Evolutionary conservation across 2,888 invertebrate genomes (phyloP), one percentile per base, ranked within the genome.

Genomic region (Scrobipalpa costella): DNA sequence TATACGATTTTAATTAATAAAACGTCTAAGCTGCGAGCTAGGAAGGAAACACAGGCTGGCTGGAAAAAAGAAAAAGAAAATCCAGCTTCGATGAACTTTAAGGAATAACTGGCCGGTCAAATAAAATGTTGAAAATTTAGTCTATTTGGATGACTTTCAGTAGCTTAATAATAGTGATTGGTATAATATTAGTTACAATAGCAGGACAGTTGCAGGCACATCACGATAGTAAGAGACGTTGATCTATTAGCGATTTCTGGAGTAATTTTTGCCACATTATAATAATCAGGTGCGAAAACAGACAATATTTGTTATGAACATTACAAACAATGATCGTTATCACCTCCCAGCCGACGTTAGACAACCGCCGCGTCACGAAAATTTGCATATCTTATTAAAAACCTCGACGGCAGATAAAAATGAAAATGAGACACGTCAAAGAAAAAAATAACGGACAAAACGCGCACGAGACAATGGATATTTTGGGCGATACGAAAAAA

Each of bases 311-410:
- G 15, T 40, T 62, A 63, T 58, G 0, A 11, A 15, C 36, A 33
- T 7, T 34, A 55, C 27, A 60, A 36, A 55, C 27, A 60, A 36
- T 50, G 61, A 50, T 63, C 73, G 74, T 80, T 82, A 83, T 81
- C 79, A 76, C 68, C 71, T 55, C 15, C 7, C 55, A 1, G 13
- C 15, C 68, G 72, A 76, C 80, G 73, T 80, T 80, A 78, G 83
- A 78, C 78, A 71, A 72, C 72, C 72, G 73, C 69, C 70, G 76
- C 78, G 78, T 81, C 80, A 79, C 75, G 71, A 73, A 79, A 81
- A 88, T 89, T 87, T 89, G 85, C 90, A 90, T 90, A 88, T 87
- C 89, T 90, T 90, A 90, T 90, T 88, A 90, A 88, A 87, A 88
- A 84, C 79, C 84, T 80, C 81, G 81, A 81, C 85, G 83, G 80